phyloP scores from a whole-genome alignment of 2,888 invertebrate genomes.

The Gymnosoma rotundatum region DNA sequence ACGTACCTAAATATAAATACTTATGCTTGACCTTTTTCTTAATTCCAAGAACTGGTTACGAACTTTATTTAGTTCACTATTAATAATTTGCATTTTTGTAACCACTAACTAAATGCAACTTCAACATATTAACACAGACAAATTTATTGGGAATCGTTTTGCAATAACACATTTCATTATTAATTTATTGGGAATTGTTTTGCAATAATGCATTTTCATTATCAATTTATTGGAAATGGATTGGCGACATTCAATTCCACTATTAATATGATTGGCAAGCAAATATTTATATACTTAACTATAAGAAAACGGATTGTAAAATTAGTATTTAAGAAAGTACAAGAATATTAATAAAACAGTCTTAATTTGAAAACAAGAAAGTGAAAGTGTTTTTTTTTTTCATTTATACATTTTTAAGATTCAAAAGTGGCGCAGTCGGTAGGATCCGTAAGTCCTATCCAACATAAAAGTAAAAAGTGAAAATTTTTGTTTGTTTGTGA shows the following conservation, averaged over 20 bases:
- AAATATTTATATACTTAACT: conserved; percentile 9
- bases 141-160: conserved; percentile 15
- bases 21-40: no score
- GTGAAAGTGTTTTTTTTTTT: conserved; percentile 14
- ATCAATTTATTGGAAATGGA: no score
- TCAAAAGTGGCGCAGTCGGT: conserved; percentile 27
- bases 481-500: not conserved
- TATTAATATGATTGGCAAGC: conserved; percentile 4
- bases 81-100: conserved; percentile 3
- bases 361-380: conserved; percentile 24
- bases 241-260: not conserved
- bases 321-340: conserved; percentile 24
- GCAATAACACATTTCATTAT: not conserved
- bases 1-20: not conserved
- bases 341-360: conserved; percentile 15
- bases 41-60: not conserved
- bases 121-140: conserved; percentile 27
- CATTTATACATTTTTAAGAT: conserved; percentile 3
- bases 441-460: conserved; percentile 28
- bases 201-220: no score
- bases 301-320: conserved; percentile 27
- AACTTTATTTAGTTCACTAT: conserved; percentile 5
- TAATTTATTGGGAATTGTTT: no score
- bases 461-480: conserved; percentile 12
- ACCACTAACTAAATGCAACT: conserved; percentile 33